Conservation (phyloP, 2,888 invertebrate species). For the Limenitis camilla region DNA sequence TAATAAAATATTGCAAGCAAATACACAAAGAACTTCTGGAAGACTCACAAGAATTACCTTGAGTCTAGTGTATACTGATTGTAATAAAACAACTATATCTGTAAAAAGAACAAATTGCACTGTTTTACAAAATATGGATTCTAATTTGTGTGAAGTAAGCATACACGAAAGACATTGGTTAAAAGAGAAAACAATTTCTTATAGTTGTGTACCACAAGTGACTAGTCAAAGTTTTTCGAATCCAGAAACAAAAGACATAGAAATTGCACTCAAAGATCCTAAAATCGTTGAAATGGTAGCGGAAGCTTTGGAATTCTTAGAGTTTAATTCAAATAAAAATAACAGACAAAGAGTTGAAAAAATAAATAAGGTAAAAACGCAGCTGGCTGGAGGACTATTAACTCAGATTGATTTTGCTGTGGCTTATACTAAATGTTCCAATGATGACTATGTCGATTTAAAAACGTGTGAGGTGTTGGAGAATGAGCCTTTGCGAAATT, state of each 20-base stretch:
- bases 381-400: slow-evolving; percentile 71
- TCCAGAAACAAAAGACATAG: slow-evolving; percentile 18
- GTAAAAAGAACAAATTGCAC: slow-evolving; percentile 40
- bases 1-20: slow-evolving; percentile 42
- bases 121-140: slow-evolving; percentile 36
- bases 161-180: slow-evolving; percentile 41
- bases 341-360: slow-evolving; percentile 51
- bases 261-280: slow-evolving; percentile 34
- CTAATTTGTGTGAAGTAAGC: slow-evolving; percentile 48
- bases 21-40: slow-evolving; percentile 40
- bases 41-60: slow-evolving; percentile 45
- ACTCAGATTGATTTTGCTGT: slow-evolving; percentile 76
- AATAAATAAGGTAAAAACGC: slow-evolving; percentile 57
- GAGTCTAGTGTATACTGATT: slow-evolving; percentile 42
- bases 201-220: slow-evolving; percentile 43
- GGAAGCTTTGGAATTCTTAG: slow-evolving; percentile 53
- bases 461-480: slow-evolving; percentile 41
- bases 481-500: slow-evolving; percentile 40
- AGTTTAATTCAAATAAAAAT: slow-evolving; percentile 45
- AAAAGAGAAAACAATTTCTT: slow-evolving; percentile 42
- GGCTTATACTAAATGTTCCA: slow-evolving; percentile 71
- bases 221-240: slow-evolving; percentile 38
- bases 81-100: slow-evolving; percentile 38
- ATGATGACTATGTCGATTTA: slow-evolving; percentile 36
- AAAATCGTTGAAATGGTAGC: slow-evolving; percentile 43